A percentile compares a stretch with the other conserved stretches of the same genome.
These are phyloP conservation scores for Drosophila mercatorum DNA, from an alignment of 2,888 invertebrate species.

Conservation along the genomic window DNA sequence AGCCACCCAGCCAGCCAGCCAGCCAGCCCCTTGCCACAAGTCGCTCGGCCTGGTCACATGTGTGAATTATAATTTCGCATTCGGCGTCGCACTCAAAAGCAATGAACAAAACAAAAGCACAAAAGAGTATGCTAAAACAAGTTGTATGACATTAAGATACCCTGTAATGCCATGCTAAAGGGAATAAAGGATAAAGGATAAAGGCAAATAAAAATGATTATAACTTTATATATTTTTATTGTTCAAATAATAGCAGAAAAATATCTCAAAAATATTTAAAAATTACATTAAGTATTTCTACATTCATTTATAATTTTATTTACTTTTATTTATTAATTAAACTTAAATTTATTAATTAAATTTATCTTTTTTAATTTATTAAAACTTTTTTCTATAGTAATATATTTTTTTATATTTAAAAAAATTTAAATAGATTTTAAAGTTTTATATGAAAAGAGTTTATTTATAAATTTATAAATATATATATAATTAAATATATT, in stretches of 20 bases:
- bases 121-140: conserved; percentile 1
- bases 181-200: no score
- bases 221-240: no score
- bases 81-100: conserved; percentile 75
- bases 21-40: conserved; percentile 17
- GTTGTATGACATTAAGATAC: conserved; percentile 6
- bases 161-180: conserved; percentile 1
- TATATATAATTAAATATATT: no score
- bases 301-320: background rate
- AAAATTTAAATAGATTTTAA: no score
- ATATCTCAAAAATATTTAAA: background rate
- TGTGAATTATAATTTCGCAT: conserved; percentile 81
- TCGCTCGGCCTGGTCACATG: conserved; percentile 69
- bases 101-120: conserved; percentile 56
- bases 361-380: background rate
- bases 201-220: no score
- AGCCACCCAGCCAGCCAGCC: background rate
- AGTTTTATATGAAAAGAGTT: no score
- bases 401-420: no score
- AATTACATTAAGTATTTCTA: background rate
- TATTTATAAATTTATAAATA: no score
- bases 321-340: background rate
- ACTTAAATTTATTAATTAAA: background rate
- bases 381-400: no score
- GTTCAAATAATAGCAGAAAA: no score